These are phyloP conservation scores for Trichonephila inaurata DNA, from an alignment of 1,140 invertebrate genomes.

Conservation along the genomic window DNA sequence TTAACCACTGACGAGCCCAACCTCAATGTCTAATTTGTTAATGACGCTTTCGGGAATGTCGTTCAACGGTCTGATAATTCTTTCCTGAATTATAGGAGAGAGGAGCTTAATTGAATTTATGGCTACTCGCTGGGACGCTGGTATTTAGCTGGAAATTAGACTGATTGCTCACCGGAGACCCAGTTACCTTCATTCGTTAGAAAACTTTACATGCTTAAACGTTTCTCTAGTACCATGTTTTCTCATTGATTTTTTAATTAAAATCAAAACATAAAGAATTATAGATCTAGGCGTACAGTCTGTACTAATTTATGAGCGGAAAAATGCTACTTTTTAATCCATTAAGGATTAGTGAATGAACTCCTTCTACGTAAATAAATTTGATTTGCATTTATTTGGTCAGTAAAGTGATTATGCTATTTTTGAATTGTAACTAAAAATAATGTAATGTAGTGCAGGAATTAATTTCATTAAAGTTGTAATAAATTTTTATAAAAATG, in stretches of 20 bases:
- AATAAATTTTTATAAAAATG: no score
- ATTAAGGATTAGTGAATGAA: not conserved
- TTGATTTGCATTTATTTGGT: no score
- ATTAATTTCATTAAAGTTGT: no score
- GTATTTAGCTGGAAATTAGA: constrained; percentile 17
- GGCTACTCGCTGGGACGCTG: not conserved
- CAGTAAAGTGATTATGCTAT: no score
- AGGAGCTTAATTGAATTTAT: constrained; percentile 60
- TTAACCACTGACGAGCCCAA: constrained; percentile 34
- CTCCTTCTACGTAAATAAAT: not conserved
- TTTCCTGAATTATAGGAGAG: constrained; percentile 54
- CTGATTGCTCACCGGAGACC: constrained; percentile 20
- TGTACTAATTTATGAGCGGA: not conserved
- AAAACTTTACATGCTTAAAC: not conserved
- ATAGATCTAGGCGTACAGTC: not conserved
- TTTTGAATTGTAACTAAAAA: no score
- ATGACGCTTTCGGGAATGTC: constrained; percentile 52
- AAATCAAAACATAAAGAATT: constrained; percentile 11
- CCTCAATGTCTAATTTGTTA: constrained; percentile 55
- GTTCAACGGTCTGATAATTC: constrained; percentile 53
- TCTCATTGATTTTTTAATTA: constrained; percentile 2
- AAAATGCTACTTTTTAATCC: not conserved
- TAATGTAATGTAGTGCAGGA: no score
- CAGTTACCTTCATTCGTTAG: not conserved
- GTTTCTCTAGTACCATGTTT: not conserved